phyloP scores from a whole-genome alignment of 2,888 invertebrate genomes.

The Cephus pulcher region DNA sequence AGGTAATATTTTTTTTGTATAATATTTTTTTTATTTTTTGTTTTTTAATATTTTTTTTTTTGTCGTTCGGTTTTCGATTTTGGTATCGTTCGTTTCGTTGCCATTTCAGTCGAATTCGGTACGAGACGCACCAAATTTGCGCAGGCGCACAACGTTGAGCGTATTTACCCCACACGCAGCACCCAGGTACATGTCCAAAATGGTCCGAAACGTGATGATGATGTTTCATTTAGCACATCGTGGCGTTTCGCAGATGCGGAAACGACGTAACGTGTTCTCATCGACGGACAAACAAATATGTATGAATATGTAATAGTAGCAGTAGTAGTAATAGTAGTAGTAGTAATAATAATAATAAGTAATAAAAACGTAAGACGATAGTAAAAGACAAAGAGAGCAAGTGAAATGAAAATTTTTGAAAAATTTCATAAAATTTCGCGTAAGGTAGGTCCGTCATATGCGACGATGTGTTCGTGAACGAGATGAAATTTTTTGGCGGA shows the following conservation, averaged over 20 bases:
- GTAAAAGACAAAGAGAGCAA: too few relatives aligned
- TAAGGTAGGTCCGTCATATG: too few relatives aligned
- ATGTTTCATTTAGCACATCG: constrained; percentile 1
- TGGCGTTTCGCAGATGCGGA: too few relatives aligned
- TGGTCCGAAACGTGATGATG: constrained; percentile 32
- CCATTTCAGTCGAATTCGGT: constrained; percentile 63
- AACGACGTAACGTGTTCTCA: too few relatives aligned
- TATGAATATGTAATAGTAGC: too few relatives aligned
- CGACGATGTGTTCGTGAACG: too few relatives aligned
- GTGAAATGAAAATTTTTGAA: too few relatives aligned
- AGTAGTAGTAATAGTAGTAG: too few relatives aligned
- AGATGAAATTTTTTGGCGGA: too few relatives aligned
- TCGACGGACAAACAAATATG: neutral
- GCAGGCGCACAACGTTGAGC: constrained; percentile 54
- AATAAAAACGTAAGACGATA: too few relatives aligned
- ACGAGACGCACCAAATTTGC: constrained; percentile 62
- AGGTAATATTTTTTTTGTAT: constrained; percentile 38
- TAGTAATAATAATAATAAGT: too few relatives aligned
- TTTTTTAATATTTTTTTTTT: constrained; percentile 38
- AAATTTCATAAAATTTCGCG: too few relatives aligned
- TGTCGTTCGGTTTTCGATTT: constrained; percentile 36
- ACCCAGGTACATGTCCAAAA: constrained; percentile 65
- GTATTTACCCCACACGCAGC: constrained; percentile 54
- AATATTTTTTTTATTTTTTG: constrained; percentile 30
- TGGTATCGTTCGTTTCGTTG: constrained; percentile 43